Evolutionary conservation across 2,797 vertebrate species (phyloP).

Genomic region (Hyperoplus lanceolatus): DNA sequence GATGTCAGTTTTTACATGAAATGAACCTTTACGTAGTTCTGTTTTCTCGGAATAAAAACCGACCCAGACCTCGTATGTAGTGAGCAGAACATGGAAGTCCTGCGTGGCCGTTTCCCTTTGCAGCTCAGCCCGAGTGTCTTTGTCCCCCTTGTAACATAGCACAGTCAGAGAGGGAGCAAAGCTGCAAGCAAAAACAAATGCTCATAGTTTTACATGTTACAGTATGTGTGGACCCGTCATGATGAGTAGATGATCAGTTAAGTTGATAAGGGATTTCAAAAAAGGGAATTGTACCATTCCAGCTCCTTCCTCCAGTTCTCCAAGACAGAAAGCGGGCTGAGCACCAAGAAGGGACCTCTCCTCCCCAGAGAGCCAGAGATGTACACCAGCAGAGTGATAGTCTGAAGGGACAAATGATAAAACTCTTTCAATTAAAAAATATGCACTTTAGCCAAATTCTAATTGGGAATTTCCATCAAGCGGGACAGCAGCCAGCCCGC

Average conservation of each 20-base stretch:
- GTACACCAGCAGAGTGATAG: constrained; percentile 91
- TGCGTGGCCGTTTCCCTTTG: constrained; percentile 74
- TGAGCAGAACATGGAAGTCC: constrained; percentile 88
- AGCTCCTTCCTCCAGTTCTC: constrained; percentile 94
- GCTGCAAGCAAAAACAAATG: constrained; percentile 70
- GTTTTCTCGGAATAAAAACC: not conserved
- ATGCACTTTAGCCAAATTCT: too few relatives aligned
- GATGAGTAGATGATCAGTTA: too few relatives aligned
- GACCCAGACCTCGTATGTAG: constrained; percentile 90
- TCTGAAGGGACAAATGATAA: constrained; percentile 77
- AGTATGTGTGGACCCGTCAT: not conserved
- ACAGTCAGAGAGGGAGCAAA: constrained; percentile 89
- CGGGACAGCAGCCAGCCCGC: too few relatives aligned
- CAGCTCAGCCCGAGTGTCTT: constrained; percentile 86
- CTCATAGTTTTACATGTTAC: not conserved
- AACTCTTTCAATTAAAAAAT: too few relatives aligned
- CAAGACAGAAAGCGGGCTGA: constrained; percentile 93
- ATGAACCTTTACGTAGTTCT: not conserved
- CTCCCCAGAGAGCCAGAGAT: constrained; percentile 80
- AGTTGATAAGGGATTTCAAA: not conserved
- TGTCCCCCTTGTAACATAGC: constrained; percentile 88
- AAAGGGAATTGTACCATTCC: constrained; percentile 78
- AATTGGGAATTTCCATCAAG: too few relatives aligned
- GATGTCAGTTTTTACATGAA: not conserved
- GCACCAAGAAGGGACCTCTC: constrained; percentile 89